Base-by-base conservation (phyloP, 2,797 vertebrate species). In the Anguilla obscura region DNA sequence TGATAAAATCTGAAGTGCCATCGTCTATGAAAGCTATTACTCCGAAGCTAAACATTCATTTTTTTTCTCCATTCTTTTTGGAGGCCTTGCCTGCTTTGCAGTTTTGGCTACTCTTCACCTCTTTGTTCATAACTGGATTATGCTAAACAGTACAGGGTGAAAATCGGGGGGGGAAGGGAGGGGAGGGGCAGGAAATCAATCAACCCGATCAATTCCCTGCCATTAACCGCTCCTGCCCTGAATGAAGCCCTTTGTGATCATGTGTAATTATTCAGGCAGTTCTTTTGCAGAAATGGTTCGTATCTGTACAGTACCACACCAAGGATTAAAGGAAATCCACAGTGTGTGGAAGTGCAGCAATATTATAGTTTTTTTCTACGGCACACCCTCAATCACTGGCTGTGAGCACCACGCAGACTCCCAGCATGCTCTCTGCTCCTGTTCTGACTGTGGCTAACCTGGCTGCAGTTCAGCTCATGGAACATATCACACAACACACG, bases 221-320 rank as follows among this genome's bases (percentile, higher is more conserved):
- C 91, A 94, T 93, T 94, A 94, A 91, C 92, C 93, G 92, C 93
- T 94, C 93, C 89, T 88, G 48, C 86, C 89, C 48, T 92, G 91
- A 91, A 92, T 91, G 87, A 90, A 82, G 85, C 91, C 88, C 89
- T 92, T 93, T 92, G 89, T 89, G 89, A 90, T 87, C 89, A 92
- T 93, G 89, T 18, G 91, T 94, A 93, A 94, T 93, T 94, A 91
- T 91, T 86, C 88, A 85, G 58, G 83, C 87, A 82, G 89, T 50
- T n/a, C 5, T 50, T 76, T 76, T 3, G 12, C 16, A 48, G 24
- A 50, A n/a, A 48, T 18, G 7, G 40, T n/a, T 82, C 24, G 3
- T 82, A 50, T 48, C 40, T 21, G 79, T 48, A 0, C 40, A 45
- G 40, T 45, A 50, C 79, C 12, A 12, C 21, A 48, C 40, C 74